Evolutionary conservation across 2,113 vertebrate species (phyloP).

Genomic region (Hypocryptadius cinnamomeus): DNA sequence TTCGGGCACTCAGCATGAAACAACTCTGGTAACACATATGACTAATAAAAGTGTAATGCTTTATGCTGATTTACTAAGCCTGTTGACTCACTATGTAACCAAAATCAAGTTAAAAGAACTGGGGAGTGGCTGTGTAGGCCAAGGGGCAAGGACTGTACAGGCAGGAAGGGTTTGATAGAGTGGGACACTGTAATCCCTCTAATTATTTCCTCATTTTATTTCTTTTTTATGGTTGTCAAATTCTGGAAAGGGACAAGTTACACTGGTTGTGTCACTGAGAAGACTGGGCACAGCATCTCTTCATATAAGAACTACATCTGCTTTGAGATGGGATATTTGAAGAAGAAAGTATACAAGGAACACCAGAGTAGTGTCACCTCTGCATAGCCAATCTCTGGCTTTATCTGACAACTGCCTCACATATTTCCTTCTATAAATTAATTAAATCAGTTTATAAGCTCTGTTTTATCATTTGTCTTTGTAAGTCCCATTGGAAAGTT

Average conservation of each 20-base stretch:
- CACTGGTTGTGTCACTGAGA: background rate
- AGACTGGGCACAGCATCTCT: background rate
- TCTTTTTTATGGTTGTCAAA: background rate
- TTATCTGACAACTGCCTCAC: background rate
- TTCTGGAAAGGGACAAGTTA: background rate
- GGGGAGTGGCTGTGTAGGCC: background rate
- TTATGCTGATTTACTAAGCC: background rate
- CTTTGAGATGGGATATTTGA: background rate
- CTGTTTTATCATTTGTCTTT: background rate
- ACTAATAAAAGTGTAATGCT: background rate
- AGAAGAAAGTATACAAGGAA: background rate
- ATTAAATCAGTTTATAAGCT: background rate
- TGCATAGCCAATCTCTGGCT: background rate
- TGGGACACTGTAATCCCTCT: background rate
- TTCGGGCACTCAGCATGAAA: background rate
- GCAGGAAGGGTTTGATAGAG: background rate
- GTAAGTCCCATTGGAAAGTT: background rate
- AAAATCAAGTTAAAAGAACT: background rate
- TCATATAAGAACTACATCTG: background rate
- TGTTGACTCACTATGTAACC: slow-evolving; percentile 27
- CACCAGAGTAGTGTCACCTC: background rate
- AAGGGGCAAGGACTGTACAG: background rate
- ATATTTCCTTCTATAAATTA: background rate
- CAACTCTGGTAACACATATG: background rate
- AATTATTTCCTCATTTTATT: background rate